phyloP scores from a whole-genome alignment of 2,797 vertebrate genomes.

The Leuciscus waleckii region DNA sequence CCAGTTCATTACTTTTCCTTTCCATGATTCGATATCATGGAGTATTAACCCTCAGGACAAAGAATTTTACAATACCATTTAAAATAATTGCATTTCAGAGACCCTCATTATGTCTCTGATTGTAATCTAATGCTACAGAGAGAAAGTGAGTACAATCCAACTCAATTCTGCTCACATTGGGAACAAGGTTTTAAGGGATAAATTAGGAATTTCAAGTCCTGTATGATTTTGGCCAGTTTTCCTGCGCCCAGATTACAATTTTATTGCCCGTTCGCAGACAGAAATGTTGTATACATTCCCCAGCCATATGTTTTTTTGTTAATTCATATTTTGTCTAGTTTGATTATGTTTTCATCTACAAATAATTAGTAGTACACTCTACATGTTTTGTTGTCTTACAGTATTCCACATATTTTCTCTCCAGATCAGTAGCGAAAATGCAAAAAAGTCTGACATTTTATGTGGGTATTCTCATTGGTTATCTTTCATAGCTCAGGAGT shows the following conservation, averaged over 20 bases:
- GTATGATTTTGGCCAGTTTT: conserved; percentile 8
- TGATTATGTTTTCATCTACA: neutral
- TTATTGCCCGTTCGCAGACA: neutral
- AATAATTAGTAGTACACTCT: neutral
- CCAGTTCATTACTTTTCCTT: conserved; percentile 47
- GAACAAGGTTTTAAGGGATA: conserved; percentile 14
- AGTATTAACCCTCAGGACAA: conserved; percentile 50
- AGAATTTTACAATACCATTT: conserved; percentile 49
- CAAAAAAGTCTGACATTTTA: neutral
- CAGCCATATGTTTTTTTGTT: neutral
- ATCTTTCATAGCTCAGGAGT: neutral
- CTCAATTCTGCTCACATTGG: conserved; percentile 19
- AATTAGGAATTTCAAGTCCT: conserved; percentile 6
- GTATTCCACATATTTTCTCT: neutral
- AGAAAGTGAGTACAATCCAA: conserved; percentile 30
- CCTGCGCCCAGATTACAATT: neutral
- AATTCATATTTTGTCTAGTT: neutral
- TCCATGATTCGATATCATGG: conserved; percentile 46
- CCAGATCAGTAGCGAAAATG: neutral
- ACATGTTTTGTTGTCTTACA: neutral
- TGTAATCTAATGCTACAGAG: conserved; percentile 50
- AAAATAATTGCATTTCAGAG: conserved; percentile 57
- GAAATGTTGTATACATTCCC: neutral
- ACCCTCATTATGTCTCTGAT: conserved; percentile 52
- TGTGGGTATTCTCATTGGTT: neutral